Evolutionary conservation across 2,888 invertebrate genomes (phyloP).

Genomic region (Sisyra terminalis): DNA sequence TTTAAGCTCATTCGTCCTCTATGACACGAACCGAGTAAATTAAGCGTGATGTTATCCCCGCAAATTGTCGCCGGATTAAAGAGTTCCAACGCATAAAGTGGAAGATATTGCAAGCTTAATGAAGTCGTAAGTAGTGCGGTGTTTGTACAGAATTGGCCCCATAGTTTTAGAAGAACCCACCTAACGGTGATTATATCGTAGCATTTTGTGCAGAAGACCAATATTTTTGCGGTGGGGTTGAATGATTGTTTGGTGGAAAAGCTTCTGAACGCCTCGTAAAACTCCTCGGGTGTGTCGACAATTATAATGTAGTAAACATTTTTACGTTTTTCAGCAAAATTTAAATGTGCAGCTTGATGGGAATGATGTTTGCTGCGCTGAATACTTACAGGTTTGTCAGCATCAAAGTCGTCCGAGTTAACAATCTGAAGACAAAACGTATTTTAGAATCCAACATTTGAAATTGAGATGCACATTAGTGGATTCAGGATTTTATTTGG

Average conservation of each 20-base stretch:
- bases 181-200: not conserved
- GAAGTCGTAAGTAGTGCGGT: not conserved
- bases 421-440: conserved; percentile 3
- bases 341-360: not conserved
- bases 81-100: not conserved
- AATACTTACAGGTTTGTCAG: not conserved
- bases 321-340: conserved; percentile 1
- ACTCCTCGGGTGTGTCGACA: not conserved
- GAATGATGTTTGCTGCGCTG: not conserved
- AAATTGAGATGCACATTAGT: too few species aligned
- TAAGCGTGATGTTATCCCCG: not conserved
- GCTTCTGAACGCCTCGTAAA: not conserved
- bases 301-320: not conserved
- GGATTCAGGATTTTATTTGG: too few species aligned
- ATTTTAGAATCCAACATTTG: too few species aligned
- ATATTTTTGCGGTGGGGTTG: not conserved
- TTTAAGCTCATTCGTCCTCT: conserved; percentile 10
- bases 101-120: not conserved
- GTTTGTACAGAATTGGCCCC: conserved; percentile 1
- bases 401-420: not conserved
- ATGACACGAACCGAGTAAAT: conserved; percentile 10
- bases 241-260: not conserved
- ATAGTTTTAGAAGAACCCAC: not conserved
- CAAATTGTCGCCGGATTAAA: conserved; percentile 5
- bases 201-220: not conserved